phyloP scores from a whole-genome alignment of 2,888 invertebrate genomes.

The Phyllotreta cruciferae region DNA sequence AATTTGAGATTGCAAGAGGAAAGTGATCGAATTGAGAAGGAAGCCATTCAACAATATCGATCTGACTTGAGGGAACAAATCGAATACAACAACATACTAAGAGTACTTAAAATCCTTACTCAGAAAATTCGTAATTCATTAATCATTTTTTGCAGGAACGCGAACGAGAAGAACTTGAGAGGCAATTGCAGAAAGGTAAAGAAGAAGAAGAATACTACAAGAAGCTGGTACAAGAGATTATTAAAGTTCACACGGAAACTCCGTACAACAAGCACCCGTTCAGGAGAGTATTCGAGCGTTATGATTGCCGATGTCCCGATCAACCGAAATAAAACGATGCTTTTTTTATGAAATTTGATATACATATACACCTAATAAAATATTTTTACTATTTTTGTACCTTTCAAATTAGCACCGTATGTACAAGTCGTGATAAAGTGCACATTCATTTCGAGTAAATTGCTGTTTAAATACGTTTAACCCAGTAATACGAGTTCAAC shows the following conservation, averaged over 20 bases:
- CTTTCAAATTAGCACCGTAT: too few species aligned
- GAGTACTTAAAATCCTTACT: slow-evolving; percentile 46
- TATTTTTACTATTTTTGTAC: too few species aligned
- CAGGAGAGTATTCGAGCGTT: slow-evolving; percentile 50
- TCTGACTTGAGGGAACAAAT: slow-evolving; percentile 58
- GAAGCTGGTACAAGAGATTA: slow-evolving; percentile 50
- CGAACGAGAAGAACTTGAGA: slow-evolving; percentile 53
- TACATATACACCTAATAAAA: too few species aligned
- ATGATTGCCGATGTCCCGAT: slow-evolving; percentile 50
- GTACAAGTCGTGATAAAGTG: too few species aligned
- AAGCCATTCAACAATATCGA: slow-evolving; percentile 51
- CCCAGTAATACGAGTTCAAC: too few species aligned
- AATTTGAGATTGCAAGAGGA: slow-evolving; percentile 54
- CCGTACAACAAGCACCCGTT: slow-evolving; percentile 54
- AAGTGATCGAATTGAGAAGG: slow-evolving; percentile 48
- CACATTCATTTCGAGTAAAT: too few species aligned
- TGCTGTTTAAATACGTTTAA: too few species aligned
- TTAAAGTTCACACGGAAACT: slow-evolving; percentile 42
- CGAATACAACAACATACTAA: slow-evolving; percentile 53
- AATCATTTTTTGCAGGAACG: slow-evolving; percentile 45
- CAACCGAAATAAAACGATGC: too few species aligned
- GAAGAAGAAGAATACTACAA: slow-evolving; percentile 54
- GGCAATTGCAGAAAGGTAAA: slow-evolving; percentile 50
- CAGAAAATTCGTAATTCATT: background rate
- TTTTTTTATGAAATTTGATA: too few species aligned